phyloP scores from a whole-genome alignment of 2,113 vertebrate species.

The Motacilla tschutschensis region DNA sequence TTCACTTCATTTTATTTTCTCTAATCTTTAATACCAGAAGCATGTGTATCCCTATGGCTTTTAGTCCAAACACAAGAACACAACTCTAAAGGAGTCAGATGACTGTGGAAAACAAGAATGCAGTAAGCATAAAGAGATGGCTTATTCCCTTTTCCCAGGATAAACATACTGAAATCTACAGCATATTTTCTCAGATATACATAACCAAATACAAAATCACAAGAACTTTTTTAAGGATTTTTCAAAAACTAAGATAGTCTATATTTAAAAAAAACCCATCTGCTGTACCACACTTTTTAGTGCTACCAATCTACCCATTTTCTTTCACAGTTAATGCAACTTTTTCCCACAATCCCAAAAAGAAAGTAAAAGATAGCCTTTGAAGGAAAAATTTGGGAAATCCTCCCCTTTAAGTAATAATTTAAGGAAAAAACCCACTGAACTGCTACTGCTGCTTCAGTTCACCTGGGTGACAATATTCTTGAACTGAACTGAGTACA shows the following conservation, averaged over 20 bases:
- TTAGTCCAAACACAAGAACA: background rate
- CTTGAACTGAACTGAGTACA: background rate
- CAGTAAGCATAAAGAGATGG: background rate
- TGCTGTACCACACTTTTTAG: background rate
- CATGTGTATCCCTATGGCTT: background rate
- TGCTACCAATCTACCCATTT: background rate
- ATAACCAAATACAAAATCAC: background rate
- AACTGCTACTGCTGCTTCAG: background rate
- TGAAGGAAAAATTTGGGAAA: background rate
- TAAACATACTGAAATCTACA: background rate
- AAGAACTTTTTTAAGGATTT: background rate
- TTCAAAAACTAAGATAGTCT: background rate
- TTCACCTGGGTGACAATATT: background rate
- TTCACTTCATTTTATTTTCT: background rate
- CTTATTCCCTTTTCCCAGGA: background rate
- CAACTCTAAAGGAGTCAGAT: background rate
- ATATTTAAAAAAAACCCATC: background rate
- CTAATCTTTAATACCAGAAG: background rate
- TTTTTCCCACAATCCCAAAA: background rate
- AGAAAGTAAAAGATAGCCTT: background rate
- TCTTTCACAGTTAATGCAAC: background rate
- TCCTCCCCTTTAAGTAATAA: background rate
- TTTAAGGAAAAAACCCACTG: background rate
- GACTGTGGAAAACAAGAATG: background rate
- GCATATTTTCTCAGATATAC: background rate